Base-by-base conservation (phyloP, 1,140 invertebrate species). In the Samia ricini region DNA sequence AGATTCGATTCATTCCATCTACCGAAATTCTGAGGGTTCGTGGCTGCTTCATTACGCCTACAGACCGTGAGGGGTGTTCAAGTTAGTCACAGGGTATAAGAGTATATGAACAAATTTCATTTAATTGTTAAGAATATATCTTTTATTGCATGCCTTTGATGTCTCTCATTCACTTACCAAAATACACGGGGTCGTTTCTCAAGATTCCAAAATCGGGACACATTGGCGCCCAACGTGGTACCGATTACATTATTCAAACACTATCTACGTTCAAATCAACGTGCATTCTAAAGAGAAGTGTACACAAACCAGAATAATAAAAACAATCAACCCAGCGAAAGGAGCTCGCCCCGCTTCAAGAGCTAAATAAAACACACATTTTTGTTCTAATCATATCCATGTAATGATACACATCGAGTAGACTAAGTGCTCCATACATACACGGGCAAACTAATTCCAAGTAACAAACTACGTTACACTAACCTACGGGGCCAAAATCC, bases 311-410 rank as follows among this genome's bases (percentile, higher is more conserved):
- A 3, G 4, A 26, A 26, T 4, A 26, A 26, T 68, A 60, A 73
- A 69, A 61, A 74, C 71, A 81, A 75, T 73, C 75, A 79, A 74
- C 83, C 83, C 81, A 76, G 72, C 76, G 69, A 68, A 57, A 29
- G 72, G 33, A 33, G 23, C 29, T 73, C 73, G 67, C 63, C 76
- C 76, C 74, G 63, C 68, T 61, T 63, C 57, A 67, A 63, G 18
- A 48, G 18, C 74, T 79, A 89, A 89, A 89, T 89, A 88, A 89
- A 87, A 88, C 87, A 89, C 83, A 86, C 79, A 75, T 72, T 78
- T 71, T 85, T 42, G 33, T 42, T 85, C 85, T 89, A 88, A 84
- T 84, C 81, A 81, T 88, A 85, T 82, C 76, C 73, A 88, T 89
- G 85, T 89, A 88, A 89, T 89, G 82, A 86, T 80, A 87, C 83